Evolutionary conservation across 2,888 invertebrate species (phyloP).

Genomic region (Siphlonurus alternatus): DNA sequence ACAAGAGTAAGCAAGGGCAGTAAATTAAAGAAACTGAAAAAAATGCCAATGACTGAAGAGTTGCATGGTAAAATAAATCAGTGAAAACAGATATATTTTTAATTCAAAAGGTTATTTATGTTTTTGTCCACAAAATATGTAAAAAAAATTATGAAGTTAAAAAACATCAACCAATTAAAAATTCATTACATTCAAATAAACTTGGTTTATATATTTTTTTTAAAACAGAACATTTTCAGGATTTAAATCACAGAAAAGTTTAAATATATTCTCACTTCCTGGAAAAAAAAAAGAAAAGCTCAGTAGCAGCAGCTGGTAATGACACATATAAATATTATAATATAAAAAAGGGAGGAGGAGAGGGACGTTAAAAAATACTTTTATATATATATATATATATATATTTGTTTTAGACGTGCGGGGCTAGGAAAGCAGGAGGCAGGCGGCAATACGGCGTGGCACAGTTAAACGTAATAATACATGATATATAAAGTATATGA

Average conservation of each 20-base stretch:
- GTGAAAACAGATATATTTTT: too few species aligned
- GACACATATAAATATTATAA: conserved; percentile 2
- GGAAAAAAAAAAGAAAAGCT: background rate
- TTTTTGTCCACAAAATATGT: too few species aligned
- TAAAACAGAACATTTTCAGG: background rate
- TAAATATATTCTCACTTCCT: background rate
- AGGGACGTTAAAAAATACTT: background rate
- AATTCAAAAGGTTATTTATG: too few species aligned
- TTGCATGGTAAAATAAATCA: too few species aligned
- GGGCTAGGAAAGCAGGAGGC: too few species aligned
- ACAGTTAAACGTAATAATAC: background rate
- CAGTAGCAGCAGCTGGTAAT: background rate
- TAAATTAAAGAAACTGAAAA: too few species aligned
- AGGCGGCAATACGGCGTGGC: background rate
- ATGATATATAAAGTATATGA: background rate
- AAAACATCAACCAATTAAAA: background rate
- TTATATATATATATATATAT: background rate
- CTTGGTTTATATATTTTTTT: background rate
- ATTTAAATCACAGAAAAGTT: background rate
- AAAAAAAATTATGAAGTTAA: too few species aligned
- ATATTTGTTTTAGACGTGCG: background rate
- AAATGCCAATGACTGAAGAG: too few species aligned
- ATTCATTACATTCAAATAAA: background rate
- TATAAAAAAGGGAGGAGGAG: background rate
- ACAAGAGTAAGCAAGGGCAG: too few species aligned